A percentile compares a stretch with the other conserved stretches of the same genome.
These are phyloP conservation scores for Hypomecis atomaria DNA, from an alignment of 2,888 invertebrate species.

Conservation along the genomic window DNA sequence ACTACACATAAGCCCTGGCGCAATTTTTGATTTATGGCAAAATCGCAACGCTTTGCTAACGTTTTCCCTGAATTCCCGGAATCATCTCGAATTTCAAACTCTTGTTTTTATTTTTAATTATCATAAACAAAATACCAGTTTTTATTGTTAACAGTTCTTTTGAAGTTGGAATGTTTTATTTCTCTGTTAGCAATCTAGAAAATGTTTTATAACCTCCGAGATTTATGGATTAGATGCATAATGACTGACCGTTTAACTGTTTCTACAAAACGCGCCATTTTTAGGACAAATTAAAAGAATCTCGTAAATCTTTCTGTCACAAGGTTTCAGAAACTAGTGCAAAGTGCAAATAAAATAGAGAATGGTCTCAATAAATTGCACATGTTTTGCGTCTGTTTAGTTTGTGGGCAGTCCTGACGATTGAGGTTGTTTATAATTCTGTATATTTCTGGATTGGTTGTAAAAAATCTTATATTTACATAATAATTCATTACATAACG, in stretches of 20 bases:
- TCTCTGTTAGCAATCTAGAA: constrained; percentile 35
- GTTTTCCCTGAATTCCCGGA: not conserved
- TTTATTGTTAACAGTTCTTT: constrained; percentile 38
- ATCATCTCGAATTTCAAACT: constrained; percentile 8
- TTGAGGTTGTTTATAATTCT: not conserved
- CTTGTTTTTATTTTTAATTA: constrained; percentile 26
- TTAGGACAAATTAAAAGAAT: constrained; percentile 24
- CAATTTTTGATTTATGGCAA: no score
- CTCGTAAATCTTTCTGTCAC: constrained; percentile 26
- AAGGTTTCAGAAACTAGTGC: not conserved
- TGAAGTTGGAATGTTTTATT: constrained; percentile 43
- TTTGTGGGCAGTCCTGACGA: not conserved
- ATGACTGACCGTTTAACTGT: constrained; percentile 33
- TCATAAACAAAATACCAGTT: constrained; percentile 20
- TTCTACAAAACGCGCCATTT: constrained; percentile 33
- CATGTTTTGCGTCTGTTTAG: not conserved
- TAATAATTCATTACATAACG: no score
- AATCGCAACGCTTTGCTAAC: not conserved
- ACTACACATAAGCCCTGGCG: no score
- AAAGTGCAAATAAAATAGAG: constrained; percentile 4
- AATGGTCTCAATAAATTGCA: not conserved
- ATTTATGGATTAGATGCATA: constrained; percentile 43
- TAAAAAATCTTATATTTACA: no score
- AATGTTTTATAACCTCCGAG: constrained; percentile 38
- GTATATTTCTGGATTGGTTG: no score